Evolutionary conservation across 2,888 invertebrate genomes (phyloP).

Genomic region (Liposcelis brunnea): DNA sequence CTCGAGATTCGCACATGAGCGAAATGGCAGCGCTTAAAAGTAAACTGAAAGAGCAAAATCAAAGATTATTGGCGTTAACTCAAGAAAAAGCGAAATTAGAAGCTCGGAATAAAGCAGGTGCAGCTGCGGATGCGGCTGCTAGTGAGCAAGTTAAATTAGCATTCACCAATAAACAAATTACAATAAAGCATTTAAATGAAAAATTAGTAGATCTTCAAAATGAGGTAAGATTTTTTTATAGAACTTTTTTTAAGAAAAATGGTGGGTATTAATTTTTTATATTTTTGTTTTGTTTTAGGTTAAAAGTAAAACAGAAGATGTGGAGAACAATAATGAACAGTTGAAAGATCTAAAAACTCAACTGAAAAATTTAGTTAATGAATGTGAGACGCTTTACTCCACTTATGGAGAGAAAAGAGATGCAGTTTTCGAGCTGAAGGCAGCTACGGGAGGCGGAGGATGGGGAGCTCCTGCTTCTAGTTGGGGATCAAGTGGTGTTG

Average conservation of each 20-base stretch:
- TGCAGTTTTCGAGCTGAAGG: constrained; percentile 35
- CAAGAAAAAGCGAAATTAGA: constrained; percentile 72
- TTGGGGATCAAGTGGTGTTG: constrained; percentile 21
- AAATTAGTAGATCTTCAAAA: constrained; percentile 57
- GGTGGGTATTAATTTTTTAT: constrained; percentile 2
- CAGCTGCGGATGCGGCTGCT: constrained; percentile 23
- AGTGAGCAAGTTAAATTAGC: constrained; percentile 41
- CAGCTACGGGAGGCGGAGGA: constrained; percentile 16
- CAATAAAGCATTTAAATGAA: constrained; percentile 48
- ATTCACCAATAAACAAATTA: constrained; percentile 50
- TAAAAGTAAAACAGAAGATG: constrained; percentile 57
- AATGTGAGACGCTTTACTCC: constrained; percentile 48
- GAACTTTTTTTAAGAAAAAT: constrained; percentile 4
- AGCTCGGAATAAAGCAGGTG: constrained; percentile 43
- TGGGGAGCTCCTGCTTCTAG: constrained; percentile 21
- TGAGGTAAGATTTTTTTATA: constrained; percentile 25
- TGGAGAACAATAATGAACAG: constrained; percentile 62
- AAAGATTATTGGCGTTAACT: constrained; percentile 54
- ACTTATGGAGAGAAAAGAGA: constrained; percentile 50
- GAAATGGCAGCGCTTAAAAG: constrained; percentile 72
- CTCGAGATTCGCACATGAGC: constrained; percentile 77
- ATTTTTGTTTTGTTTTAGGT: constrained; percentile 30
- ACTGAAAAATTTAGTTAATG: constrained; percentile 43
- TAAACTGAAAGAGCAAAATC: constrained; percentile 69
- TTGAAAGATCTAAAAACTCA: constrained; percentile 53